Base-by-base conservation (phyloP, 2,888 invertebrate species). In the Leptinotarsa rubiginosa region DNA sequence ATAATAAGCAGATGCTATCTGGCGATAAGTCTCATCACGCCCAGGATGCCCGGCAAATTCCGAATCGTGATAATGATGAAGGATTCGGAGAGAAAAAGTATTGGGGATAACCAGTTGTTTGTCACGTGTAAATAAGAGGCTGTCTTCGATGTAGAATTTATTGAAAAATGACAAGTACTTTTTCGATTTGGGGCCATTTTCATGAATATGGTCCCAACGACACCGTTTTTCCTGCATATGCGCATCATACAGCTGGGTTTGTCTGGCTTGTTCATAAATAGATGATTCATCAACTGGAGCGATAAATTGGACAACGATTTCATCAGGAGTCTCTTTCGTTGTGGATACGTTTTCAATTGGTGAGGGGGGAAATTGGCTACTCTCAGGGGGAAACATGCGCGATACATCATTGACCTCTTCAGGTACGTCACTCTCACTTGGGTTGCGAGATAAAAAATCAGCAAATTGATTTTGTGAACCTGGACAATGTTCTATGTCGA, bases 11-110 rank as follows among this genome's bases (percentile, higher is more conserved):
- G 18, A 16, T n/a, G 25, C 22, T 31, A 73, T 70, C n/a, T 16
- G 10, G 3, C 12, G 47, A 47, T 64, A 52, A 10, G 73, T 73
- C 47, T 73, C 70, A 64, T 73, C 69, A 18, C 70, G 16, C 15
- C 70, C 73, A n/a, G 69, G 73, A 50, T 73, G 73, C 10, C 41
- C 10, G n/a, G 62, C 73, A 18, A 41, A 71, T 59, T 59, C 41
- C 41, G 41, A 41, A 41, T 41, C 41, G 41, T 41, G 41, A 41
- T 41, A 41, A 41, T 41, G 41, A 2, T 41, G 41, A 41, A 41
- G 41, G 10, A 41, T 31, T 62, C 20, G 22, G 62, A 22, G 25
- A 12, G n/a, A 62, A 62, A 18, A 12, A 62, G 31, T 25, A 41
- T 41, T 41, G 41, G 41, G 41, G 10, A 41, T 10, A 41, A 41